A percentile compares a stretch with the other conserved stretches of the same genome.
These are phyloP conservation scores for Sinocyclocheilus maitianheensis DNA, from an alignment of 2,113 vertebrate species.

Conservation along the genomic window DNA sequence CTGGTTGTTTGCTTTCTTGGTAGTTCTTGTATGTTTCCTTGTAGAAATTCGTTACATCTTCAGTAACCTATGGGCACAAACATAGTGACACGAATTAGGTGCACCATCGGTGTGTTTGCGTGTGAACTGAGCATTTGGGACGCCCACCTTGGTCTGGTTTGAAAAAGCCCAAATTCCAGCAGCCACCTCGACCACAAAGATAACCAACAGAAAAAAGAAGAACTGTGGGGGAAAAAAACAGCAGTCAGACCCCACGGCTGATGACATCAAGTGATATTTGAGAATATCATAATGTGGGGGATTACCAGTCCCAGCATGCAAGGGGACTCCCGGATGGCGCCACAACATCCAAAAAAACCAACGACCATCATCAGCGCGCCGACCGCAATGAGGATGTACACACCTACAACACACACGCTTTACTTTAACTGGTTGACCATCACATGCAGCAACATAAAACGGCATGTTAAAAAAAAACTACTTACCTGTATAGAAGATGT, in stretches of 20 bases:
- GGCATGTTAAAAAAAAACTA: neutral
- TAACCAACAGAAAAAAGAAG: conserved; percentile 91
- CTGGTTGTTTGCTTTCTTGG: conserved; percentile 59
- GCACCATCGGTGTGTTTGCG: neutral
- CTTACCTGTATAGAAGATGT: conserved; percentile 83
- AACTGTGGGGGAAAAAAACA: conserved; percentile 76
- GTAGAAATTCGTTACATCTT: conserved; percentile 84
- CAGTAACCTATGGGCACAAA: conserved; percentile 76
- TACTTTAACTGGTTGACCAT: neutral
- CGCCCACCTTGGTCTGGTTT: conserved; percentile 86
- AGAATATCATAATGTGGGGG: conserved; percentile 23
- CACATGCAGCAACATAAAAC: neutral
- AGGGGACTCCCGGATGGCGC: conserved; percentile 92
- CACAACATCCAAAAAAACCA: conserved; percentile 96
- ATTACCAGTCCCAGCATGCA: conserved; percentile 95
- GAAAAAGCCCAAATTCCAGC: conserved; percentile 94
- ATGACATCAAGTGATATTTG: neutral
- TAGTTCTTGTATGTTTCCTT: conserved; percentile 77
- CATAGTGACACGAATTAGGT: neutral
- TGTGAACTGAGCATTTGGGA: neutral
- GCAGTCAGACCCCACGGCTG: neutral
- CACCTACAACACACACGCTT: conserved; percentile 72
- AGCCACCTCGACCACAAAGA: conserved; percentile 91
- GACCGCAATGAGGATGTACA: conserved; percentile 91
- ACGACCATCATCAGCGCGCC: conserved; percentile 97